phyloP scores from a whole-genome alignment of 64 coral and sea anemone species.

The Montipora capricornis region DNA sequence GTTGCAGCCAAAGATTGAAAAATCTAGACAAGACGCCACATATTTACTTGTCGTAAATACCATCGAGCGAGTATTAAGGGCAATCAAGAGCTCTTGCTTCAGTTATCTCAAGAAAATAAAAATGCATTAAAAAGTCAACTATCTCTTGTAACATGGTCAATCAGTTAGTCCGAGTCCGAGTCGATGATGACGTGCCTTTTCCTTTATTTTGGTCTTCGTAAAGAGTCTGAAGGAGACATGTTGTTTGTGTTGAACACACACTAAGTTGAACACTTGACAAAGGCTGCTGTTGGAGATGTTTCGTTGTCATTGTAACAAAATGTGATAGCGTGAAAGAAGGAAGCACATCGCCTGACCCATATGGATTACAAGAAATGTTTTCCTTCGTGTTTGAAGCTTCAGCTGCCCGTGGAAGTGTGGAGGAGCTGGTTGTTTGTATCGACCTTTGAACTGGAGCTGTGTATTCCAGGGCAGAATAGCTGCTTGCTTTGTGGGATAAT shows the following conservation, averaged over 20 bases:
- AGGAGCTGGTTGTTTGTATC: neutral
- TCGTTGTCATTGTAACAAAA: conserved; percentile 10
- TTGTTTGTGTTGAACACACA: conserved; percentile 34
- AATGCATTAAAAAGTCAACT: neutral
- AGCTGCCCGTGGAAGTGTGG: neutral
- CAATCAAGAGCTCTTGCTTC: too few species aligned
- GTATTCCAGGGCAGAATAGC: neutral
- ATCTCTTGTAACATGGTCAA: neutral
- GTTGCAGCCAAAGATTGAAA: too few species aligned
- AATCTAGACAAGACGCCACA: too few species aligned
- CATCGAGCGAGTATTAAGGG: too few species aligned
- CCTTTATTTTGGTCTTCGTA: neutral
- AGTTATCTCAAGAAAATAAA: too few species aligned
- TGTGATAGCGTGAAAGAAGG: neutral
- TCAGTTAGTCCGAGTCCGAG: neutral
- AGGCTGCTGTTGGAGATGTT: conserved; percentile 19
- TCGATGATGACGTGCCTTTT: conserved; percentile 15
- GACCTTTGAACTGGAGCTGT: neutral
- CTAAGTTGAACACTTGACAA: conserved; percentile 46
- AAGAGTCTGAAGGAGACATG: neutral
- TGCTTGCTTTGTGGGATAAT: conserved; percentile 48
- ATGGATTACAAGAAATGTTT: neutral
- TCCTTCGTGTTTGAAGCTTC: neutral
- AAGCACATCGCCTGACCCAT: neutral
- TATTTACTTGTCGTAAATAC: too few species aligned